Conservation (phyloP, 2,113 vertebrate genomes). For the Neogale vison region DNA sequence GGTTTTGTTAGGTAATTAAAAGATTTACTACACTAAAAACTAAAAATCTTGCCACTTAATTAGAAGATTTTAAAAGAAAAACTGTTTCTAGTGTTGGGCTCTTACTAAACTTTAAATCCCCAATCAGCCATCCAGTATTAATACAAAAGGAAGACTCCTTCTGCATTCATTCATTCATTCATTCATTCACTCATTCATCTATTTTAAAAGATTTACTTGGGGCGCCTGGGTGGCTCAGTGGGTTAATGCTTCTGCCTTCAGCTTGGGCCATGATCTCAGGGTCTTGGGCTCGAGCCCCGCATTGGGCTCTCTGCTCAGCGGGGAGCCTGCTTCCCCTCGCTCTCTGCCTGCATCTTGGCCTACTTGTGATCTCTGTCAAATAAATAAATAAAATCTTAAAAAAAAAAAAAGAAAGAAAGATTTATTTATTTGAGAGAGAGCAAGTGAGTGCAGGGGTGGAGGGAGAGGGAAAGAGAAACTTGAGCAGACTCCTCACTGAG, state of each 20-base stretch:
- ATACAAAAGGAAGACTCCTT: neutral
- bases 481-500: neutral
- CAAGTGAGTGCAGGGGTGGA: neutral
- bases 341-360: too few species aligned
- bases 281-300: too few species aligned
- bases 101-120: neutral
- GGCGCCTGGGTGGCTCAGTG: too few species aligned
- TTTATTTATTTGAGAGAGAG: neutral
- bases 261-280: too few species aligned
- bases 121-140: neutral
- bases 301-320: too few species aligned
- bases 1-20: slow-evolving; percentile 47
- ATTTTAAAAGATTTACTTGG: too few species aligned
- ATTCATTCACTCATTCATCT: neutral
- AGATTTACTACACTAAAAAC: slow-evolving; percentile 17
- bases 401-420: too few species aligned
- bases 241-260: too few species aligned
- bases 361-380: too few species aligned
- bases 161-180: neutral
- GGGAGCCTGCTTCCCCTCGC: too few species aligned
- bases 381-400: too few species aligned
- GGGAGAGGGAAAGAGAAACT: neutral
- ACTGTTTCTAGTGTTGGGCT: neutral
- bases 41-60: slow-evolving; percentile 18
- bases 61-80: slow-evolving; percentile 56